Percentiles rank a stretch among this genome's conserved stretches.
phyloP scores from a whole-genome alignment of 2,113 vertebrate species.

The Hylia prasina region DNA sequence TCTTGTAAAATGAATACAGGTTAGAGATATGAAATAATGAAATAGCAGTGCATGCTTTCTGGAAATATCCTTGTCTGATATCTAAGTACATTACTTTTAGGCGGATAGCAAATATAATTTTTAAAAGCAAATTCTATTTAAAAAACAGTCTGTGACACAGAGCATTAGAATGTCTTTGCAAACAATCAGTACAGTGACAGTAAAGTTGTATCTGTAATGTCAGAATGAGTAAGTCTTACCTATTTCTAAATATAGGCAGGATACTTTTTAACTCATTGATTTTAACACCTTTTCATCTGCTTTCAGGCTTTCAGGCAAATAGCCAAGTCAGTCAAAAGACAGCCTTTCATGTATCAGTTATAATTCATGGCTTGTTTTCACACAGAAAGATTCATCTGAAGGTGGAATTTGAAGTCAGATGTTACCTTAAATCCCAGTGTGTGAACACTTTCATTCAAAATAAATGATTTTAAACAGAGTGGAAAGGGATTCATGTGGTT shows the following conservation, averaged over 20 bases:
- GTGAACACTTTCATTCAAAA: neutral
- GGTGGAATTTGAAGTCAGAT: neutral
- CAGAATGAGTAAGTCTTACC: neutral
- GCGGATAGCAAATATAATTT: neutral
- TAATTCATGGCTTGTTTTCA: neutral
- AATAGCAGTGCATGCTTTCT: neutral
- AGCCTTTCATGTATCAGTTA: neutral
- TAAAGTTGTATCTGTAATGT: neutral
- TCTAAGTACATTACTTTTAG: neutral
- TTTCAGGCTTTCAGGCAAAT: neutral
- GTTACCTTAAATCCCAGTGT: neutral
- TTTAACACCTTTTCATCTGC: neutral
- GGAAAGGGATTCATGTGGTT: neutral
- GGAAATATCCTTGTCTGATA: neutral
- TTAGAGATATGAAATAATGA: constrained; percentile 17
- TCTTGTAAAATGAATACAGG: neutral
- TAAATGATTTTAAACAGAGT: neutral
- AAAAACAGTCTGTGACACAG: neutral
- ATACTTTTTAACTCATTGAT: neutral
- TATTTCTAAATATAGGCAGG: neutral
- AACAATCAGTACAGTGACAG: neutral
- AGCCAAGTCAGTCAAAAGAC: neutral
- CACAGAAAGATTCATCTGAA: neutral
- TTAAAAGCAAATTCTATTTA: neutral
- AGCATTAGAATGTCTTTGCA: neutral